A percentile compares a stretch with the other conserved stretches of the same genome.
Conservation (phyloP, 2,888 invertebrate genomes). For the Barypeithes pellucidus region DNA sequence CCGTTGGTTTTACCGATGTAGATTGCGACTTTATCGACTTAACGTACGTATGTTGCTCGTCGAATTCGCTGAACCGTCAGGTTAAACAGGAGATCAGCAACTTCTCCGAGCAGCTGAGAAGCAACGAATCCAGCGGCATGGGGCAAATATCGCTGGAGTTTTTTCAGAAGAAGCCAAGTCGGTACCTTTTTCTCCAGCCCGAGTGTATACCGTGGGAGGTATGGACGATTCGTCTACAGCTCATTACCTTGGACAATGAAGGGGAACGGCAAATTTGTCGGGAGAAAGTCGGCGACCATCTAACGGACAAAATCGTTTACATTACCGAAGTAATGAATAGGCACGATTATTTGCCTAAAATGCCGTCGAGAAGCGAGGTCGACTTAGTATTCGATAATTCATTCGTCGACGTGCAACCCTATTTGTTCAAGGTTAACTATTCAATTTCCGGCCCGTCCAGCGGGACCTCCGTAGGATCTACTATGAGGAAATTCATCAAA, state of each 20-base stretch:
- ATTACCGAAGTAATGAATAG: conserved; percentile 97
- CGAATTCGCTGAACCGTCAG: conserved; percentile 81
- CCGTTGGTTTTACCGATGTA: conserved; percentile 95
- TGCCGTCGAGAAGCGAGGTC: conserved; percentile 93
- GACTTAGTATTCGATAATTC: conserved; percentile 96
- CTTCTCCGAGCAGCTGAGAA: conserved; percentile 85
- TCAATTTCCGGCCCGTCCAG: conserved; percentile 85
- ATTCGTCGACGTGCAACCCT: conserved; percentile 95
- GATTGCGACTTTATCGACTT: conserved; percentile 99
- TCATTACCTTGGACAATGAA: conserved; percentile 89
- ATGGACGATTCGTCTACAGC: conserved; percentile 95
- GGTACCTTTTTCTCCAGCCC: conserved; percentile 88
- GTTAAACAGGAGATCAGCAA: conserved; percentile 84
- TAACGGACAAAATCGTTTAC: conserved; percentile 94
- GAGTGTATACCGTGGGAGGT: conserved; percentile 99
- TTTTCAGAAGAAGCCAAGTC: conserved; percentile 91
- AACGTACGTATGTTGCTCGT: conserved; percentile 96
- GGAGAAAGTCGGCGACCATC: conserved; percentile 89
- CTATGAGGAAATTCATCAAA: conserved; percentile 91
- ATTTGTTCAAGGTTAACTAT: conserved; percentile 93
- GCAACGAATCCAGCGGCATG: conserved; percentile 78
- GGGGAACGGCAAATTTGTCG: conserved; percentile 90
- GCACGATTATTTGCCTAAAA: conserved; percentile 96
- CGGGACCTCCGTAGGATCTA: conserved; percentile 83
- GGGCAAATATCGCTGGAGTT: conserved; percentile 96